Evolutionary conservation across 2,797 vertebrate genomes (phyloP).

Genomic region (Syngnathus rostellatus): DNA sequence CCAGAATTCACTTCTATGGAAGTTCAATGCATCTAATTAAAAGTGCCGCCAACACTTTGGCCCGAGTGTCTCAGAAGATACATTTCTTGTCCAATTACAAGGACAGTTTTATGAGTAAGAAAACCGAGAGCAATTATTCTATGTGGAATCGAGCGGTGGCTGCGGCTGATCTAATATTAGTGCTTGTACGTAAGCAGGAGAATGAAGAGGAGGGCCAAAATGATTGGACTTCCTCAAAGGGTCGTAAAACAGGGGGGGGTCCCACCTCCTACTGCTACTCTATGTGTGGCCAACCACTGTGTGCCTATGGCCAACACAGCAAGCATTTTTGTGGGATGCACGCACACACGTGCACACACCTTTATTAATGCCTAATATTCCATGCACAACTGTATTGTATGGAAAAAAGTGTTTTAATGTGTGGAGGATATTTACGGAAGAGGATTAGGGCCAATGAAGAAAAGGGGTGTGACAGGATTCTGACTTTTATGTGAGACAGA

Average conservation of each 20-base stretch:
- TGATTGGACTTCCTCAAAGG: constrained; percentile 46
- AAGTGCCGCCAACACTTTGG: constrained; percentile 59
- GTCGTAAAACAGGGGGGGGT: constrained; percentile 64
- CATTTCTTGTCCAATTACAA: constrained; percentile 63
- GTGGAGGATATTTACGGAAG: neutral
- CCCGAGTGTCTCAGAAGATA: constrained; percentile 64
- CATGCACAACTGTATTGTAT: neutral
- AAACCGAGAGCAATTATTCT: constrained; percentile 71
- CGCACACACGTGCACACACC: constrained; percentile 17
- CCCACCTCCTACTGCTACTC: constrained; percentile 57
- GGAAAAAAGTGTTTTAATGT: neutral
- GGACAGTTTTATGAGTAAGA: constrained; percentile 68
- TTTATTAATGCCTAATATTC: constrained; percentile 1
- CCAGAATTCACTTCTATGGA: constrained; percentile 70
- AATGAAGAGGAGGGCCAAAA: constrained; percentile 51
- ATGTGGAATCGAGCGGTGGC: constrained; percentile 62
- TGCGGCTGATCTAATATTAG: constrained; percentile 67
- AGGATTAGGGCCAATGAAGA: too few relatives aligned
- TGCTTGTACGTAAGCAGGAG: constrained; percentile 56
- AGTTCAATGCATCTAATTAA: constrained; percentile 74
- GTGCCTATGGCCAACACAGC: constrained; percentile 54
- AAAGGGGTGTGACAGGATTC: too few relatives aligned
- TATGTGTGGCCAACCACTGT: constrained; percentile 73
- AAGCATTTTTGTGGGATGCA: constrained; percentile 47
- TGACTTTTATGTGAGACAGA: too few relatives aligned